A percentile compares a stretch with the other conserved stretches of the same genome.
Conservation (phyloP, 1,140 invertebrate genomes). For the Drosophila virilis region DNA sequence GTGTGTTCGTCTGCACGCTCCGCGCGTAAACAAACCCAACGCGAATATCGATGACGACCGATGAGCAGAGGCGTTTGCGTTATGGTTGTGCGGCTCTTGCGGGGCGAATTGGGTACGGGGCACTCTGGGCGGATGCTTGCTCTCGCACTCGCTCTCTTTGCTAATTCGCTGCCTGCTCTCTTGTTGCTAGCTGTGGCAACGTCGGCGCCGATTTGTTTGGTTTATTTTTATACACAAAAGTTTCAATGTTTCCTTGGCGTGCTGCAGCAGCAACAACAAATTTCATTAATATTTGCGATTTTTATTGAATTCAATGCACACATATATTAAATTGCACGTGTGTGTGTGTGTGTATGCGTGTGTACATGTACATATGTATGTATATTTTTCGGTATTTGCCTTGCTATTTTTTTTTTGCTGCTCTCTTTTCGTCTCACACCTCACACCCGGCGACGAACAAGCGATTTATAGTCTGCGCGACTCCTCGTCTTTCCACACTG, state of each 20-base stretch:
- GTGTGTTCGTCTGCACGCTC: conserved; percentile 25
- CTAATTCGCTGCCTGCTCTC: conserved; percentile 39
- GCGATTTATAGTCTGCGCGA: conserved; percentile 12
- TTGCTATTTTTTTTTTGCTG: conserved; percentile 42
- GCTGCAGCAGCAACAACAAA: conserved; percentile 47
- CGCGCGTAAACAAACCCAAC: conserved; percentile 36
- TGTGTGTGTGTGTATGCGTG: no score
- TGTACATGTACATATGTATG: conserved; percentile 8
- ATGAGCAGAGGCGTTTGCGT: conserved; percentile 7
- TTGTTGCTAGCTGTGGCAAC: conserved; percentile 62
- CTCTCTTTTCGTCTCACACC: conserved; percentile 28
- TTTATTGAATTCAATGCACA: conserved; percentile 52
- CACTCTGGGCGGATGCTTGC: conserved; percentile 32
- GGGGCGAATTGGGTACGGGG: background rate
- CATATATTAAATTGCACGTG: conserved; percentile 15
- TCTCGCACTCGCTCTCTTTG: conserved; percentile 28
- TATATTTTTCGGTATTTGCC: conserved; percentile 19
- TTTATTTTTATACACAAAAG: conserved; percentile 65
- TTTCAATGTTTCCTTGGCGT: conserved; percentile 54
- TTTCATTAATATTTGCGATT: conserved; percentile 68
- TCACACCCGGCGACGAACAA: conserved; percentile 33
- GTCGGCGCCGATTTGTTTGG: conserved; percentile 69
- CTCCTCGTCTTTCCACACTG: background rate
- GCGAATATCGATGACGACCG: conserved; percentile 43
- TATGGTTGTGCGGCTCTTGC: background rate